Conservation (phyloP, 2,113 vertebrate genomes). For the Alectura lathami region DNA sequence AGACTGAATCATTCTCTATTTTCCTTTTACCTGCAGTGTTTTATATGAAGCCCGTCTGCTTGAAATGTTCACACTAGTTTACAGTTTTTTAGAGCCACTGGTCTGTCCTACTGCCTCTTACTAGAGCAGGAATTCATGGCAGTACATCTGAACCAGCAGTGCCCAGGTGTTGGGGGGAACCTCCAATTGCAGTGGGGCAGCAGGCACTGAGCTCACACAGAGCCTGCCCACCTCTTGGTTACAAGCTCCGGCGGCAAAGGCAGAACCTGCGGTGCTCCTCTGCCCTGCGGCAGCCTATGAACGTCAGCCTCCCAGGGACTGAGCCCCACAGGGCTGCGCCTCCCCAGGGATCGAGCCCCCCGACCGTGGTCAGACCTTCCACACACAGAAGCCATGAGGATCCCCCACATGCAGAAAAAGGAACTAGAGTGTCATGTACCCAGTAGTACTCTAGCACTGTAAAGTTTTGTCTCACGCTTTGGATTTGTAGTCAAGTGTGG, state of each 20-base stretch:
- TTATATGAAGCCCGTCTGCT: not conserved
- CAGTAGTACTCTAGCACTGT: not conserved
- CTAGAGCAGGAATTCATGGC: not conserved
- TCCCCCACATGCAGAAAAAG: not conserved
- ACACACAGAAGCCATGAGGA: not conserved
- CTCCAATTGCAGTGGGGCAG: fast-evolving
- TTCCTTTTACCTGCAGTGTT: not conserved
- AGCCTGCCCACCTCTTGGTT: not conserved
- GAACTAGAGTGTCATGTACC: fast-evolving
- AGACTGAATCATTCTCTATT: slow-evolving; percentile 63
- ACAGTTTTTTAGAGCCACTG: not conserved
- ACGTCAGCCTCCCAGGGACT: not conserved
- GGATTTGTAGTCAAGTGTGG: not conserved
- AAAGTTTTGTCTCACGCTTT: not conserved
- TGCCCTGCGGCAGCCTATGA: not conserved
- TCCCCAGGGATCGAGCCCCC: not conserved
- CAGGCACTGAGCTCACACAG: fast-evolving
- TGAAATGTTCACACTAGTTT: not conserved
- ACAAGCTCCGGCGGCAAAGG: not conserved
- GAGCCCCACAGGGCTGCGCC: too few species aligned
- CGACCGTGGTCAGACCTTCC: not conserved
- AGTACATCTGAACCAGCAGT: fast-evolving
- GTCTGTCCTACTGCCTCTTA: not conserved
- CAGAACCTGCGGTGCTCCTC: not conserved
- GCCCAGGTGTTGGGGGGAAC: fast-evolving